Evolutionary conservation across 2,113 vertebrate species (phyloP).

Genomic region (Cariama cristata): DNA sequence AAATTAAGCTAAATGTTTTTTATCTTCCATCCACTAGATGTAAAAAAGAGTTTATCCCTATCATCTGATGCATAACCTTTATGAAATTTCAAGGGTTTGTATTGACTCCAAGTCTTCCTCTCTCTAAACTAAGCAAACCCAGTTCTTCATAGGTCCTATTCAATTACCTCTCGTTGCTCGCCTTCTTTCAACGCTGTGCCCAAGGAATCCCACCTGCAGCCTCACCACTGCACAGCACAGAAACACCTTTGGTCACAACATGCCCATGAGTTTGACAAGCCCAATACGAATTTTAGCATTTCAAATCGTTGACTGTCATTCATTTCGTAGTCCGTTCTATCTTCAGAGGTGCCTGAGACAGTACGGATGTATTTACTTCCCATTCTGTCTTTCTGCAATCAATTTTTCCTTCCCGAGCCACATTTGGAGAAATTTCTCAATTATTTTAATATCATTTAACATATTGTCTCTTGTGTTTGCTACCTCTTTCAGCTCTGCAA

Average conservation of each 20-base stretch:
- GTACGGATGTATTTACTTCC: not conserved
- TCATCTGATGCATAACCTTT: not conserved
- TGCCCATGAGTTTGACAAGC: not conserved
- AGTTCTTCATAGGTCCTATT: not conserved
- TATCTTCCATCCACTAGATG: not conserved
- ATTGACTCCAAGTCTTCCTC: not conserved
- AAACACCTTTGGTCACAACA: not conserved
- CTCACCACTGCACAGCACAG: not conserved
- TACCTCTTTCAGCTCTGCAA: not conserved
- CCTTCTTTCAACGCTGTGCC: not conserved
- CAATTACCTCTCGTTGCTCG: not conserved
- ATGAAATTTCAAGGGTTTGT: not conserved
- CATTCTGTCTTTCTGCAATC: not conserved
- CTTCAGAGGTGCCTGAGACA: not conserved
- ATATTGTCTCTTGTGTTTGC: not conserved
- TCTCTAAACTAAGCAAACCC: not conserved
- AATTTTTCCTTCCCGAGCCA: not conserved
- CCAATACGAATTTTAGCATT: not conserved
- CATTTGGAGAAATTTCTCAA: not conserved
- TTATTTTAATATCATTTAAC: not conserved
- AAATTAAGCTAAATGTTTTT: not conserved
- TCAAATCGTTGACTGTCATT: not conserved
- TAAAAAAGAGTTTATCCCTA: not conserved
- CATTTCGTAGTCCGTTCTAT: not conserved
- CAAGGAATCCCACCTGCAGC: not conserved